Percentiles rank a stretch among this genome's conserved stretches.
Conservation (phyloP, 2,888 invertebrate species). For the Desoria tigrina region DNA sequence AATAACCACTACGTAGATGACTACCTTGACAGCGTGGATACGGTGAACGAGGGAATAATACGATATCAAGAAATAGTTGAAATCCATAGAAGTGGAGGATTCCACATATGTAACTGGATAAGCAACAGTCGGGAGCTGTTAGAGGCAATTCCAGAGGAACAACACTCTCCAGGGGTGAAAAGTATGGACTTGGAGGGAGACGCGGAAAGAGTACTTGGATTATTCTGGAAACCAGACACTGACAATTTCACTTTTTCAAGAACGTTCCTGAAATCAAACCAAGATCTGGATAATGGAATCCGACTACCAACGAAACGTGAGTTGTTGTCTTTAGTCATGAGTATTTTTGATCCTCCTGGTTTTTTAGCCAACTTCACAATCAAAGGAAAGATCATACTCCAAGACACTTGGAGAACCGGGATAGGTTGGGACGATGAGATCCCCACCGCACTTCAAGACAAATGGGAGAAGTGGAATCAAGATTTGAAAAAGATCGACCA, state of each 20-base stretch:
- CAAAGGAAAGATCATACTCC: neutral
- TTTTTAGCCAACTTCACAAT: neutral
- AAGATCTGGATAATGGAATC: neutral
- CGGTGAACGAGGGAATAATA: neutral
- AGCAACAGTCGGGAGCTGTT: neutral
- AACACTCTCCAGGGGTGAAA: neutral
- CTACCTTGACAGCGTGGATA: neutral
- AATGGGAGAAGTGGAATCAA: neutral
- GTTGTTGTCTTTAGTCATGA: neutral
- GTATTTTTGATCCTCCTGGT: too few relatives aligned
- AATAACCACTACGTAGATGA: neutral
- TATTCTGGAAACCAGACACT: neutral
- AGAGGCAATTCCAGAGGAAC: neutral
- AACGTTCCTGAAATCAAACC: neutral
- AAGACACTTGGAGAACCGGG: neutral
- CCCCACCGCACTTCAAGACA: neutral
- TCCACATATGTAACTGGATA: neutral
- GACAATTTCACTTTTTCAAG: neutral
- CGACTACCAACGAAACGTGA: neutral
- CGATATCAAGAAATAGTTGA: neutral
- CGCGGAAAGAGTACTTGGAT: neutral
- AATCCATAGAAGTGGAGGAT: neutral
- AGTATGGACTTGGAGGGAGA: neutral
- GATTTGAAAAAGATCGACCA: neutral
- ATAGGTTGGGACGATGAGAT: neutral